Conservation (phyloP, 1,140 invertebrate genomes). For the Aradophagus sp. region DNA sequence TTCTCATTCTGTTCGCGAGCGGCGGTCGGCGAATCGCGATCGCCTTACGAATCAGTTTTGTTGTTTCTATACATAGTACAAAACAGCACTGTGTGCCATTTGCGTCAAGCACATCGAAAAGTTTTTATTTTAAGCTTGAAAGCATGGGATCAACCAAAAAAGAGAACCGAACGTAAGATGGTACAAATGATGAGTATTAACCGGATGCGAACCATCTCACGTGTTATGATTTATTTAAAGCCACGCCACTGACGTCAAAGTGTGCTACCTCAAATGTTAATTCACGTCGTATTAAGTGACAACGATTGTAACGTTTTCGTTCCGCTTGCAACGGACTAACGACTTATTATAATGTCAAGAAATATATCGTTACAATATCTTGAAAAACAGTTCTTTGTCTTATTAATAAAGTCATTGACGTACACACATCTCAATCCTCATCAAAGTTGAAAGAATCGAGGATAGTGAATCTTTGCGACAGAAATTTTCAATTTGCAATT, state of each 20-base stretch:
- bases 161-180: no score
- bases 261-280: neutral
- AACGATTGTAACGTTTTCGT: slow-evolving; percentile 27
- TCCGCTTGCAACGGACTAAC: slow-evolving; percentile 12
- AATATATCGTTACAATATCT: slow-evolving; percentile 42
- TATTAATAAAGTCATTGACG: neutral
- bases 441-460: no score
- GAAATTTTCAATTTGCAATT: no score
- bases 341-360: slow-evolving; percentile 9
- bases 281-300: slow-evolving; percentile 5
- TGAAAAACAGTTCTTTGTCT: slow-evolving; percentile 11
- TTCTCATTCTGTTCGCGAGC: no score
- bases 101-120: slow-evolving; percentile 5
- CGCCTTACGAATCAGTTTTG: neutral
- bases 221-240: slow-evolving; percentile 1
- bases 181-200: slow-evolving; percentile 39
- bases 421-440: no score
- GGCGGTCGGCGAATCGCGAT: neutral
- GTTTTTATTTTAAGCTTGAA: slow-evolving; percentile 6
- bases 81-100: slow-evolving; percentile 7
- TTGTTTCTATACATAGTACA: slow-evolving; percentile 10
- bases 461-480: no score
- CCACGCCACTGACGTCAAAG: neutral
- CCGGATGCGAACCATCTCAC: slow-evolving; percentile 4
- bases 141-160: slow-evolving; percentile 24